These are phyloP conservation scores for Neotragus pygmaeus DNA, from an alignment of 2,113 vertebrate genomes.

Conservation along the genomic window DNA sequence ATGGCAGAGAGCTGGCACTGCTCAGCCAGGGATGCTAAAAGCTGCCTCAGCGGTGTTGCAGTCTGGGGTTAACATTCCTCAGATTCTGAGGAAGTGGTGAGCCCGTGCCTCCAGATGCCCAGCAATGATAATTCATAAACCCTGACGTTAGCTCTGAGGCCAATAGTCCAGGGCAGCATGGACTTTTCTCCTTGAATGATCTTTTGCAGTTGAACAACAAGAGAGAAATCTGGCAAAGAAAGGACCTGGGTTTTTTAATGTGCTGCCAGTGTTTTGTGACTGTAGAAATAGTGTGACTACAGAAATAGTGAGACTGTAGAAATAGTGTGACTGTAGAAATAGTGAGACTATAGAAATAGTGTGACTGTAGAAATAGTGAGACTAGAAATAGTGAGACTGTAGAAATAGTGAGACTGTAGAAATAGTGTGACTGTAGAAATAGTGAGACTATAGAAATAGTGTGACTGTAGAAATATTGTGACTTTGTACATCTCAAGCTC, in stretches of 20 bases:
- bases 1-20: neutral
- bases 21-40: neutral
- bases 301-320: no score
- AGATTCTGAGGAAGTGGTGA: neutral
- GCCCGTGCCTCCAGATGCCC: neutral
- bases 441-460: no score
- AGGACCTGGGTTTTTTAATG: neutral
- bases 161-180: neutral
- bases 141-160: neutral
- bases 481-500: neutral
- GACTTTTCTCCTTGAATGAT: neutral
- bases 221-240: neutral
- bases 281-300: neutral
- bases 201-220: neutral
- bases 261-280: neutral
- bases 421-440: no score
- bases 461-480: neutral
- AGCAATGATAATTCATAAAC: neutral
- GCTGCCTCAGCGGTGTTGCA: neutral
- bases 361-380: no score
- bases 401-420: no score
- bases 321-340: no score
- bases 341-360: no score
- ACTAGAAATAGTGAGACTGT: no score
- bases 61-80: no score